Evolutionary conservation across 23 tunicate species (phyloP).

Genomic region (Corella eumyota): DNA sequence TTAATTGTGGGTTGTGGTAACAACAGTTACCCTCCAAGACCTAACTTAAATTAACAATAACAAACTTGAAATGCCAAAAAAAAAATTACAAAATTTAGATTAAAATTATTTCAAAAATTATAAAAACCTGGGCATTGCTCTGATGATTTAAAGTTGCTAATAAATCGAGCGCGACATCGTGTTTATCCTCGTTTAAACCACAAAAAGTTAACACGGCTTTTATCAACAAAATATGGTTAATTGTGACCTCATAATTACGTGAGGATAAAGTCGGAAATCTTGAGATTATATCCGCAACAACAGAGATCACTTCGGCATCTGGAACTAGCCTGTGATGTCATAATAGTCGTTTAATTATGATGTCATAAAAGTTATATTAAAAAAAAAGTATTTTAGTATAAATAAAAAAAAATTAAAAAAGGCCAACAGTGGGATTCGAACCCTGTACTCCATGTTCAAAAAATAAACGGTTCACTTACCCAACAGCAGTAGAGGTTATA

Average conservation of each 20-base stretch:
- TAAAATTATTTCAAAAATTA: too few species aligned
- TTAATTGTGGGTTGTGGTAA: too few species aligned
- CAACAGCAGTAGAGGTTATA: conserved; percentile 64
- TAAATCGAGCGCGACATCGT: conserved; percentile 12
- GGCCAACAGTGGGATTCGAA: too few species aligned
- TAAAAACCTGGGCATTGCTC: conserved; percentile 71
- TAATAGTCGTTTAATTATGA: background rate
- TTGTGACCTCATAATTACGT: conserved; percentile 50
- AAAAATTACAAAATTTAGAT: too few species aligned
- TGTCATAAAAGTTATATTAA: background rate
- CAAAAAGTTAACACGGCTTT: conserved; percentile 35
- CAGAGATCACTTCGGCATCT: conserved; percentile 73
- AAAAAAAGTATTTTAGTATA: background rate
- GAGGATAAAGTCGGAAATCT: conserved; percentile 26
- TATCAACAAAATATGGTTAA: conserved; percentile 51
- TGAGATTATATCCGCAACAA: conserved; percentile 53
- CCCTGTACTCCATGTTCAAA: too few species aligned
- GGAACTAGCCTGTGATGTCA: conserved; percentile 37
- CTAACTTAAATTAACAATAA: too few species aligned
- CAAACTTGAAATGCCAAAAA: too few species aligned
- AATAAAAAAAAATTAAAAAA: conserved; percentile 2
- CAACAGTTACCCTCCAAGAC: too few species aligned
- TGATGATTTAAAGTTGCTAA: conserved; percentile 14
- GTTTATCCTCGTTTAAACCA: conserved; percentile 38
- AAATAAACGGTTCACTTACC: conserved; percentile 15